Base-by-base conservation (phyloP, 2,113 vertebrate genomes). In the Larimichthys crocea region DNA sequence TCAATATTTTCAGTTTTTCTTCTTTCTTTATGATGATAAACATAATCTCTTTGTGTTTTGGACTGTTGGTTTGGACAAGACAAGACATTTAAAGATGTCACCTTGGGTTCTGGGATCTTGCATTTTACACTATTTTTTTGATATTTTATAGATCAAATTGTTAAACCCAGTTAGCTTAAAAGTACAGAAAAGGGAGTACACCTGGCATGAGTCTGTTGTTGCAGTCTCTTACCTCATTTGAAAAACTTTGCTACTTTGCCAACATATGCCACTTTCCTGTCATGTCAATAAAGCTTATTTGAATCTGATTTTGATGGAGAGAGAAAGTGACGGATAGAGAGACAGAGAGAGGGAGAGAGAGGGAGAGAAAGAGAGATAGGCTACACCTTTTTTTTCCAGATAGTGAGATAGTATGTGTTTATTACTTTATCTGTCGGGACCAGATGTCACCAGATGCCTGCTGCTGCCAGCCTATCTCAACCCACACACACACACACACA, bases 341-440 rank as follows among this genome's bases (percentile, higher is more conserved):
- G 26, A 65, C 63, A 63, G 10, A 61, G 64, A 60, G 75, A 81
- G 67, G 56, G 76, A 81, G 62, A 67, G 17, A 66, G 42, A 44
- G 42, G 10, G 62, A 70, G 75, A 73, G 69, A 74, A 65, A 22
- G 65, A 84, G 55, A 49, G 56, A 79, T 14, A 64, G 65, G 40
- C 77, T 82, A n/a, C 80, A 75, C 59, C 65, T 77, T 76, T 56
- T 78, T 24, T 24, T 14, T 42, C 61, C 57, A 86, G 88, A 92
- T 88, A 86, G 68, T 29, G 74, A 88, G 85, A 89, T 86, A 90
- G 77, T 74, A 55, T 26, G 61, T 89, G 84, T 92, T 89, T 90
- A 88, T 89, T 89, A 93, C 90, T 91, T 93, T 94, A 93, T 94
- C 94, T 89, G 87, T 83, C 86, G 55, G 65, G 74, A 89, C 86